Base-by-base conservation (phyloP, 64 coral and sea anemone species). In the Montipora cactus region DNA sequence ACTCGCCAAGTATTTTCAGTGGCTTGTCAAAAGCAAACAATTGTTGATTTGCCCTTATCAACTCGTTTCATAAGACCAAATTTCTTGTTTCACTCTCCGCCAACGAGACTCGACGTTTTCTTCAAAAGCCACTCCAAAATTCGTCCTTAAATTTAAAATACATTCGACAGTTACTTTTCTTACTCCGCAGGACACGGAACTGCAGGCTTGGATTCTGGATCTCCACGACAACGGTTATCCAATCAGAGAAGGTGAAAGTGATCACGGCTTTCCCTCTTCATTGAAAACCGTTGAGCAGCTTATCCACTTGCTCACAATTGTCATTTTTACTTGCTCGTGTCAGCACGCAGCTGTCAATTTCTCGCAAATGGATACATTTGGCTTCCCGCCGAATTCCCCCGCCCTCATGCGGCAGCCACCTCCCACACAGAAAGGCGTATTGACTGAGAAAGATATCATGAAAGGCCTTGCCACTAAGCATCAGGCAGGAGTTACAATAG, bases 311-410 rank as follows among this genome's bases (percentile, higher is more conserved):
- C 23, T 98, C n/a, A 98, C 96, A 4, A 93, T 90, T 7, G 74
- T 98, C 4, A 44, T 98, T 12, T 98, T 98, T 64, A 98, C 89
- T 3, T 98, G 90, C 67, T 79, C 96, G 0, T 95, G 96, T 72
- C 96, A 98, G 67, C 93, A 95, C 49, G 93, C 96, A 51, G 96
- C 96, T 6, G 93, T 98, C 8, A 98, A 98, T 80, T 98, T 95
- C 55, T 79, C 89, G 18, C 96, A 98, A 44, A 45, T 98, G 61
- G 96, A 98, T 37, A 73, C 76, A 3, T 84, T 89, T 20, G 79
- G 79, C 37, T 98, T 98, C 81, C 89, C 92, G 0, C 96, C 96
- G 4, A 98, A 95, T 79, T 93, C 93, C n/a, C 96, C 96, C 1
- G 90, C 89, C 16, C 81, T 82, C 1, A 95, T 98, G 93, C 85